phyloP scores from a whole-genome alignment of 1,140 invertebrate genomes.

The Papilio machaon region DNA sequence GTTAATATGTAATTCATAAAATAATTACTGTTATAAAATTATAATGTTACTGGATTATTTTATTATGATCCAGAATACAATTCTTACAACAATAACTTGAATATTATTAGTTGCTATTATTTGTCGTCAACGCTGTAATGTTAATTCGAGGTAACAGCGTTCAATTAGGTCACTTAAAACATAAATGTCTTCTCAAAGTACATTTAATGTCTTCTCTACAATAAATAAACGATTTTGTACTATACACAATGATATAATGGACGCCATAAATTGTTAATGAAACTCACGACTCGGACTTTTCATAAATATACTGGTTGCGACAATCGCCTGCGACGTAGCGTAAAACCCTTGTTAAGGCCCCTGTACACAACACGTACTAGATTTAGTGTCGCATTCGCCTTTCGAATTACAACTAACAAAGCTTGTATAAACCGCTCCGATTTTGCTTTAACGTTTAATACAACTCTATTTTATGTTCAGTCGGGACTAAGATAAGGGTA shows the following conservation, averaged over 20 bases:
- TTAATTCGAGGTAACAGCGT: slow-evolving; percentile 19
- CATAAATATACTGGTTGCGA: slow-evolving; percentile 12
- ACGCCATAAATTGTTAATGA: slow-evolving; percentile 19
- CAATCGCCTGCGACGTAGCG: slow-evolving; percentile 24
- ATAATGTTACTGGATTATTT: not conserved
- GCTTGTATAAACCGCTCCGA: slow-evolving; percentile 33
- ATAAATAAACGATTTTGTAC: slow-evolving; percentile 2
- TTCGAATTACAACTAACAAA: slow-evolving; percentile 36
- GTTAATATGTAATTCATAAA: not conserved
- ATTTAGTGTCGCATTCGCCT: slow-evolving; percentile 36
- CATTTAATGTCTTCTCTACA: slow-evolving; percentile 20
- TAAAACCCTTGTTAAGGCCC: slow-evolving; percentile 36
- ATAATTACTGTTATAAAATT: not conserved
- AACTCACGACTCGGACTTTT: slow-evolving; percentile 32
- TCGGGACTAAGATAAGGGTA: slow-evolving; percentile 19
- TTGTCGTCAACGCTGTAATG: slow-evolving; percentile 6
- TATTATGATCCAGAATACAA: not conserved
- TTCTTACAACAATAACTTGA: not conserved
- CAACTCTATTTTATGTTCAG: slow-evolving; percentile 39
- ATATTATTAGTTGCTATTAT: not conserved
- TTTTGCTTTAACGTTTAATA: slow-evolving; percentile 27
- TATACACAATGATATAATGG: slow-evolving; percentile 23
- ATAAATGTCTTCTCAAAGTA: slow-evolving; percentile 30
- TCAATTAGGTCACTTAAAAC: slow-evolving; percentile 29
- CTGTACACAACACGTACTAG: slow-evolving; percentile 36